Percentiles rank a stretch among this genome's conserved stretches.
These are phyloP conservation scores for Rhabdophis nuchalis DNA, from an alignment of 2,797 vertebrate genomes.

Conservation along the genomic window DNA sequence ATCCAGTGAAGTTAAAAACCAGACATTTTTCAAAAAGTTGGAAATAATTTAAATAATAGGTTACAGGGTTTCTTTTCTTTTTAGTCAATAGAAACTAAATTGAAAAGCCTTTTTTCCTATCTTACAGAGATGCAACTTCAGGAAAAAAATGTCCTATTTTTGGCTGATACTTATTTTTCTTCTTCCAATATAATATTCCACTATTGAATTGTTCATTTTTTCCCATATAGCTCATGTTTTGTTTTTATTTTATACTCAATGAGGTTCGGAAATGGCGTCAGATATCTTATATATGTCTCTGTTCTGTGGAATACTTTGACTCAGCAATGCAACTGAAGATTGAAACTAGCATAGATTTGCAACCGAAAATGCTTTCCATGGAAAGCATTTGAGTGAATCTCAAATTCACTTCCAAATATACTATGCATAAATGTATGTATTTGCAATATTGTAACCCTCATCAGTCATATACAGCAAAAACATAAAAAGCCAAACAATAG, in stretches of 20 bases:
- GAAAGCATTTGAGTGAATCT: no score
- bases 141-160: not conserved
- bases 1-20: not conserved
- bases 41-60: not conserved
- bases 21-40: not conserved
- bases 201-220: not conserved
- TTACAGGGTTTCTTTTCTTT: not conserved
- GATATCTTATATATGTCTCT: not conserved
- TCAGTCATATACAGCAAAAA: not conserved
- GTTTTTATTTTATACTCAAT: not conserved
- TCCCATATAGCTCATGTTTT: not conserved
- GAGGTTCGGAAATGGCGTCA: not conserved
- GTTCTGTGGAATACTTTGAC: not conserved
- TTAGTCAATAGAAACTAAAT: not conserved
- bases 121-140: not conserved
- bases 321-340: not conserved
- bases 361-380: not conserved
- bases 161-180: not conserved
- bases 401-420: not conserved
- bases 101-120: not conserved
- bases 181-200: not conserved
- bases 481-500: not conserved
- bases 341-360: not conserved
- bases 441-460: not conserved
- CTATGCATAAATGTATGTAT: not conserved